Percentiles rank a stretch among this genome's conserved stretches.
Evolutionary conservation across 2,888 invertebrate species (phyloP).

Genomic region (Rhagium mordax): DNA sequence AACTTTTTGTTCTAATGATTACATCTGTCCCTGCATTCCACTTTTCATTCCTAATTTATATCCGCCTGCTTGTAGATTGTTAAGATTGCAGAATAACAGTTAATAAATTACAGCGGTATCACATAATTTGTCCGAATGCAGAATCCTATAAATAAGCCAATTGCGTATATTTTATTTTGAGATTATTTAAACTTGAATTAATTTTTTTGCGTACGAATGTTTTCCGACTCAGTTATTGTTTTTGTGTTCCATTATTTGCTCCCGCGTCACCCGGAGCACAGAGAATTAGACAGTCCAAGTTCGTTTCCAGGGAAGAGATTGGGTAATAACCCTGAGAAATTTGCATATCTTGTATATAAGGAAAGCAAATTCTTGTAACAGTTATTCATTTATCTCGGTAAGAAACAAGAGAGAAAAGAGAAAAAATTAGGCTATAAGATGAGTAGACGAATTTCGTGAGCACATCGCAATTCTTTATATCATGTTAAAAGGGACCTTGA

Average conservation of each 20-base stretch:
- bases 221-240: background rate
- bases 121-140: no score
- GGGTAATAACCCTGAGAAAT: constrained; percentile 24
- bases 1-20: background rate
- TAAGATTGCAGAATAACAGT: background rate
- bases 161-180: background rate
- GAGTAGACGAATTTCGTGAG: background rate
- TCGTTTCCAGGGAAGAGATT: constrained; percentile 13
- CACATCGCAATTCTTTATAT: constrained; percentile 23
- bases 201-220: background rate
- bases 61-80: background rate
- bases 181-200: background rate
- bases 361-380: constrained; percentile 29
- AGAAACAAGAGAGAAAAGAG: constrained; percentile 18
- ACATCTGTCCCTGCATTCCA: constrained; percentile 2
- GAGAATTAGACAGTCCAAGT: constrained; percentile 1
- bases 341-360: constrained; percentile 26
- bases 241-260: background rate
- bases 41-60: constrained; percentile 1
- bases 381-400: constrained; percentile 31
- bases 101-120: no score
- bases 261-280: background rate
- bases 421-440: constrained; percentile 19
- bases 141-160: no score
- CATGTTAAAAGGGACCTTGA: constrained; percentile 21